These are phyloP conservation scores for Kryptolebias marmoratus DNA, from an alignment of 2,113 vertebrate species.

Conservation along the genomic window DNA sequence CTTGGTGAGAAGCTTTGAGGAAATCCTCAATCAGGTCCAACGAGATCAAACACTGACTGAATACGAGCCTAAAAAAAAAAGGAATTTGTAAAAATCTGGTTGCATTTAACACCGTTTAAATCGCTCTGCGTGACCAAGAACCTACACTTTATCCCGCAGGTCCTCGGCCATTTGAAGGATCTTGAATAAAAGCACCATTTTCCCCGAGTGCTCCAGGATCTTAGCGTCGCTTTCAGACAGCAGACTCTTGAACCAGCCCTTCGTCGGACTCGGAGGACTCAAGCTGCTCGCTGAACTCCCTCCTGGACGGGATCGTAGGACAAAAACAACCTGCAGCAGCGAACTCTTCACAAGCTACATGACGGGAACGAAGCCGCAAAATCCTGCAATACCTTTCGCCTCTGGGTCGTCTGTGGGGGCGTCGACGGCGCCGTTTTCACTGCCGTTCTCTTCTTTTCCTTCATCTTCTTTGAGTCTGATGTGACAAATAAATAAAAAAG, in stretches of 20 bases:
- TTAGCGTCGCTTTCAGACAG: conserved; percentile 87
- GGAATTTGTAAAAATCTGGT: too few species aligned
- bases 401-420: conserved; percentile 52
- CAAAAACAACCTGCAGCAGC: background rate
- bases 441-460: background rate
- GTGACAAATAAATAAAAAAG: background rate
- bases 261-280: conserved; percentile 75
- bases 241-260: conserved; percentile 89
- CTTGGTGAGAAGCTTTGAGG: conserved; percentile 84
- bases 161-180: conserved; percentile 93
- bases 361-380: background rate
- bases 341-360: background rate
- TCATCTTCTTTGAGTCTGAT: conserved; percentile 12
- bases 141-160: conserved; percentile 94
- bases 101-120: background rate
- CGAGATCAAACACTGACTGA: conserved; percentile 96
- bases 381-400: conserved; percentile 78
- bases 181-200: conserved; percentile 93
- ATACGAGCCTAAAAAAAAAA: conserved; percentile 87
- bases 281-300: conserved; percentile 52
- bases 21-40: conserved; percentile 95
- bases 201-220: conserved; percentile 92
- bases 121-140: background rate
- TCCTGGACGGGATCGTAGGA: conserved; percentile 33
- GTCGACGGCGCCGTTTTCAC: background rate